These are phyloP conservation scores for Omphaloscelis lunosa DNA, from an alignment of 2,888 invertebrate genomes.

Conservation along the genomic window DNA sequence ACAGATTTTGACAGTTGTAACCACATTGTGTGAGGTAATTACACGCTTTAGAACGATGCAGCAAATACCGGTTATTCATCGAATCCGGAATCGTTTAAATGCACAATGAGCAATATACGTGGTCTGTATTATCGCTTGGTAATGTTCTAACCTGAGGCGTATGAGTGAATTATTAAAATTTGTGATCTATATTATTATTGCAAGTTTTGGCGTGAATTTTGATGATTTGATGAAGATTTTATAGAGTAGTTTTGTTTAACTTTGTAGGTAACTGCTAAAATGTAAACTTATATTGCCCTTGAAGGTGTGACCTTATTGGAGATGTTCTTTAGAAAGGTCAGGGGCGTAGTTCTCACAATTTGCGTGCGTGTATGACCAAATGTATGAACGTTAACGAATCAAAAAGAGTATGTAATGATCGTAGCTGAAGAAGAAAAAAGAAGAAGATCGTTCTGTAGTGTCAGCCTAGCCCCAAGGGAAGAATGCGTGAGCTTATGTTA, in stretches of 20 bases:
- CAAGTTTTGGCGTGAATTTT: not conserved
- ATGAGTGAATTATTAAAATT: not conserved
- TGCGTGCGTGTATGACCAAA: too few species aligned
- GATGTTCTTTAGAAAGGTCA: not conserved
- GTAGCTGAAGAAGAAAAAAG: too few species aligned
- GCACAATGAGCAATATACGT: not conserved
- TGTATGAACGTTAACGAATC: not conserved
- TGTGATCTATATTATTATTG: not conserved
- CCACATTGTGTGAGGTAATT: conserved; percentile 16
- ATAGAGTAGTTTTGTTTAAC: not conserved
- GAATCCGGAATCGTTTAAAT: conserved; percentile 20
- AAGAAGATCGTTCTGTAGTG: not conserved
- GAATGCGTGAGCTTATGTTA: not conserved
- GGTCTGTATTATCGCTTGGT: not conserved
- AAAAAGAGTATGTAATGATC: not conserved
- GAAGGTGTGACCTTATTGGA: not conserved
- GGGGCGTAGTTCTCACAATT: not conserved
- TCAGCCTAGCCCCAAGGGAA: not conserved
- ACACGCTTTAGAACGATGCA: conserved; percentile 4
- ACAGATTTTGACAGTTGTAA: conserved; percentile 15
- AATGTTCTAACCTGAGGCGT: not conserved
- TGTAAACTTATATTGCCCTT: not conserved
- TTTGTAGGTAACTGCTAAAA: not conserved
- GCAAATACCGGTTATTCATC: conserved; percentile 24
- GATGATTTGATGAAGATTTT: not conserved